Conservation (phyloP, 1,140 invertebrate species). For the Steinernema khuongi region DNA sequence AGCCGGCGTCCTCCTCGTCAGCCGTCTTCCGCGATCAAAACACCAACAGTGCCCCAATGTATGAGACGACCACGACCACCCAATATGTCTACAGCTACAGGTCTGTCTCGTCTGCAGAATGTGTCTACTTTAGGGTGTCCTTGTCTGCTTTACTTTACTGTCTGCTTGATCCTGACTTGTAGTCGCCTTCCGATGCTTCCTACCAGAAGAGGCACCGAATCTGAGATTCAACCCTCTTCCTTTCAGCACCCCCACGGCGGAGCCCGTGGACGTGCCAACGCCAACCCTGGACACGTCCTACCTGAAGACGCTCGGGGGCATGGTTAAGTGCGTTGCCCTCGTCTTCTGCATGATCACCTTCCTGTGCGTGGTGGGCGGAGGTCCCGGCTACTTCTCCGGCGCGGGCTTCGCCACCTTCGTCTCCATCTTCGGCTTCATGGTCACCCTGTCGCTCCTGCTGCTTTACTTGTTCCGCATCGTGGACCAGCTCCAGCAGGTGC, state of each 20-base stretch:
- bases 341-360: constrained; percentile 50
- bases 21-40: neutral
- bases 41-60: neutral
- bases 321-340: constrained; percentile 33
- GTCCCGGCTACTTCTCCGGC: constrained; percentile 53
- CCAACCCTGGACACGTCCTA: neutral
- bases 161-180: too few species aligned
- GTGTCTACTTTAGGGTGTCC: too few species aligned
- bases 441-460: constrained; percentile 49
- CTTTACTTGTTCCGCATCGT: constrained; percentile 56
- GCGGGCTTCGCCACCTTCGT: constrained; percentile 58
- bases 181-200: too few species aligned
- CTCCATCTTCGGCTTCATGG: constrained; percentile 51
- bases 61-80: neutral
- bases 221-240: too few species aligned
- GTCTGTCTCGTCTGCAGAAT: too few species aligned
- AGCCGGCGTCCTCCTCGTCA: neutral
- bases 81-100: constrained; percentile 8
- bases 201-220: too few species aligned
- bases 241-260: neutral
- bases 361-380: constrained; percentile 51
- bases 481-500: constrained; percentile 47
- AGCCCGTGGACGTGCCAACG: neutral
- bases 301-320: constrained; percentile 30
- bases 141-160: too few species aligned